These are phyloP conservation scores for Tadarida brasiliensis DNA, from an alignment of 2,797 vertebrate genomes.

Conservation along the genomic window DNA sequence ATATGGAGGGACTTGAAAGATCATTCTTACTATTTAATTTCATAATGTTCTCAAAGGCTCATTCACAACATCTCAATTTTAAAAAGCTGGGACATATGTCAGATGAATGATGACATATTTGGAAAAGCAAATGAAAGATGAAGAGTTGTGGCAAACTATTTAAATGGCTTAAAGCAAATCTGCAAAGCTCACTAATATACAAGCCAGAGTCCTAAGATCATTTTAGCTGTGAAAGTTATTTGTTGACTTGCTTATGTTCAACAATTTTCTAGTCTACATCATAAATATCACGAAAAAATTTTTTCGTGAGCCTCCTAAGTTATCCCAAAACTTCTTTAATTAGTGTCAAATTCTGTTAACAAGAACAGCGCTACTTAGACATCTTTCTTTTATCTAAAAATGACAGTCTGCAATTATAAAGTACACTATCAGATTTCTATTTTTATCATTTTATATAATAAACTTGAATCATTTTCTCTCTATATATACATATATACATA, in stretches of 20 bases:
- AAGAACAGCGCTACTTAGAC: neutral
- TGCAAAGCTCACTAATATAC: neutral
- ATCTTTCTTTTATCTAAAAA: constrained; percentile 37
- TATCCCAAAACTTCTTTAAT: constrained; percentile 26
- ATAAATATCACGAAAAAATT: neutral
- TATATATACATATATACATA: neutral
- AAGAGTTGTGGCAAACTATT: neutral
- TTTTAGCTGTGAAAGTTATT: neutral
- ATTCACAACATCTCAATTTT: neutral
- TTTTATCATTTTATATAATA: constrained; percentile 4
- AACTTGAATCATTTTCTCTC: neutral
- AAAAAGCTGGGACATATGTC: neutral
- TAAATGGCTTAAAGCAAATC: constrained; percentile 15
- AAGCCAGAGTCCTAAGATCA: neutral
- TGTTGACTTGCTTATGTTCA: neutral
- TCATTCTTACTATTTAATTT: constrained; percentile 1
- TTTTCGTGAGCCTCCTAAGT: neutral
- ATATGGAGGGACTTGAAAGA: neutral
- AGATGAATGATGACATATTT: constrained; percentile 16
- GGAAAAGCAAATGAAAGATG: neutral
- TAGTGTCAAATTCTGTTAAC: constrained; percentile 57
- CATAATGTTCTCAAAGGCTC: neutral
- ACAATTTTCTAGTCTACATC: neutral
- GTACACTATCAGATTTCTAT: neutral
- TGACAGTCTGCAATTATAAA: constrained; percentile 42